Percentiles rank a stretch among this genome's conserved stretches.
Evolutionary conservation across 2,797 vertebrate species (phyloP).

Genomic region (Oreonectes daqikongensis): DNA sequence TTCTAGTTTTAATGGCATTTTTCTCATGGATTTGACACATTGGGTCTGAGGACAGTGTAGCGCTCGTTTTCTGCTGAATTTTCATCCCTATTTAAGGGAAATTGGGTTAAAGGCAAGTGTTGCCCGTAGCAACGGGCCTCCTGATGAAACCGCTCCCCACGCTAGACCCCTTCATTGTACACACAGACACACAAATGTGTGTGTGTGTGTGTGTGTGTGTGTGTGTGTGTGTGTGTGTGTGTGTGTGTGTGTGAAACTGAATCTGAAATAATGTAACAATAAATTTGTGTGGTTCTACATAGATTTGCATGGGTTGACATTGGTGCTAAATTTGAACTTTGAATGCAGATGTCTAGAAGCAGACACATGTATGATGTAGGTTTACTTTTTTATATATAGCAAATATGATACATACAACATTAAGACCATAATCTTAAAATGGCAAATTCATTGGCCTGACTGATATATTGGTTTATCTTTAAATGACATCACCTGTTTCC

Average conservation of each 20-base stretch:
- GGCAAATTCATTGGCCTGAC: background rate
- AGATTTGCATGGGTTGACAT: constrained; percentile 5
- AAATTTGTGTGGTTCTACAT: constrained; percentile 1
- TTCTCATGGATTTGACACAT: constrained; percentile 18
- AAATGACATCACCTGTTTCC: background rate
- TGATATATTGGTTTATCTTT: background rate
- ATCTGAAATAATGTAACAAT: constrained; percentile 4
- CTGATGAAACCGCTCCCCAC: constrained; percentile 71
- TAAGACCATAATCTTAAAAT: background rate
- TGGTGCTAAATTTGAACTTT: background rate
- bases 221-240: background rate
- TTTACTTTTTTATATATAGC: no score
- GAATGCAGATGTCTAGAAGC: background rate
- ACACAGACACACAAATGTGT: constrained; percentile 13
- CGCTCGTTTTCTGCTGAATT: constrained; percentile 48
- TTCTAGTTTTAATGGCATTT: background rate
- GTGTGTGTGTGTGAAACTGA: constrained; percentile 4
- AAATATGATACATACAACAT: no score
- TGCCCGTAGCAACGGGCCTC: constrained; percentile 79
- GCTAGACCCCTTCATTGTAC: constrained; percentile 57
- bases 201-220: background rate
- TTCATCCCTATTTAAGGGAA: constrained; percentile 63
- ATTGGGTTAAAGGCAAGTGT: constrained; percentile 76
- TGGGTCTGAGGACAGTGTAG: constrained; percentile 43
- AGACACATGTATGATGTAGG: background rate